Conservation (phyloP, 2,888 invertebrate species). For the Carterocephalus palaemon region DNA sequence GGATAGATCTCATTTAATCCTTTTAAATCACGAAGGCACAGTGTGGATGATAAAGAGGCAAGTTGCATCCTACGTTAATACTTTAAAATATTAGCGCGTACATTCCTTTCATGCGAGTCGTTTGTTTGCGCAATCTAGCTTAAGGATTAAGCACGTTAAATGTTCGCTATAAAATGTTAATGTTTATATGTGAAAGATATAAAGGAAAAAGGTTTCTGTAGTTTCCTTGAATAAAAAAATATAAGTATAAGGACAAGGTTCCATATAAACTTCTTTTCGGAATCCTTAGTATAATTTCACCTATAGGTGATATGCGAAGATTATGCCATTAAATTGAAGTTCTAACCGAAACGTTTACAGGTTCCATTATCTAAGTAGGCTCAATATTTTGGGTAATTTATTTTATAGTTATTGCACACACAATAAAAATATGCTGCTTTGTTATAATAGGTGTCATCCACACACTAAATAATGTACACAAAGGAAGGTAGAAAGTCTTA, state of each 20-base stretch:
- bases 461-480: too few species aligned
- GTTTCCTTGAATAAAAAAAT: not conserved
- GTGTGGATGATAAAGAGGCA: conserved; percentile 11
- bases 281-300: not conserved
- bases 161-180: conserved; percentile 4
- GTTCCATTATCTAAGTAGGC: too few species aligned
- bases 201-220: conserved; percentile 2
- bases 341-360: too few species aligned
- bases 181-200: not conserved
- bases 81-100: conserved; percentile 18
- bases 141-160: conserved; percentile 15
- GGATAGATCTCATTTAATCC: conserved; percentile 6
- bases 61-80: conserved; percentile 18
- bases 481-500: too few species aligned
- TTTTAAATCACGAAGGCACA: conserved; percentile 10
- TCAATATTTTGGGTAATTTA: too few species aligned
- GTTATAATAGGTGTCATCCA: too few species aligned
- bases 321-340: too few species aligned
- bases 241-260: not conserved
- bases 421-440: too few species aligned
- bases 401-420: too few species aligned
- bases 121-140: conserved; percentile 13
- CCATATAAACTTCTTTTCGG: conserved; percentile 1
- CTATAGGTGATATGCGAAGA: too few species aligned
- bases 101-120: conserved; percentile 14